Conservation (phyloP, 1,140 invertebrate species). For the Pararge aegeria region DNA sequence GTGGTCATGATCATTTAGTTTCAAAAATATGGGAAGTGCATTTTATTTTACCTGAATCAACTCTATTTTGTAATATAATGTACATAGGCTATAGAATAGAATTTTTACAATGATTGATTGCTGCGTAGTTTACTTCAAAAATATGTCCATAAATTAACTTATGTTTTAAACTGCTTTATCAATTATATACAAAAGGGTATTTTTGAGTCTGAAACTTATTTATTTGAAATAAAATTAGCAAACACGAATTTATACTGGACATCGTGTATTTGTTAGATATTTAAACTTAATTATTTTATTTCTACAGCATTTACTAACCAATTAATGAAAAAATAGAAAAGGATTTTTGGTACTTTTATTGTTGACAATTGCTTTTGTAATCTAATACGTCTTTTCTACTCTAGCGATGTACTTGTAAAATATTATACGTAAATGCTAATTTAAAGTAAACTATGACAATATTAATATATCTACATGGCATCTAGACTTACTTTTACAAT, state of each 20-base stretch:
- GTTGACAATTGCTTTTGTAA: slow-evolving; percentile 26
- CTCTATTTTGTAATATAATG: slow-evolving; percentile 45
- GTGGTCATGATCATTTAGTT: too few species aligned
- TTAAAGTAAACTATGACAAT: slow-evolving; percentile 75
- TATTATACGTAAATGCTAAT: slow-evolving; percentile 69
- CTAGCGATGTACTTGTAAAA: slow-evolving; percentile 61
- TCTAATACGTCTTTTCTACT: slow-evolving; percentile 24
- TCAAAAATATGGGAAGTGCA: background rate
- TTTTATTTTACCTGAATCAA: slow-evolving; percentile 20
- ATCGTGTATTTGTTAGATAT: slow-evolving; percentile 13
- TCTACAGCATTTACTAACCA: slow-evolving; percentile 32
- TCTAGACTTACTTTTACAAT: slow-evolving; percentile 64
- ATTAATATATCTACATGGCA: slow-evolving; percentile 70
- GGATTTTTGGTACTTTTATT: slow-evolving; percentile 51
- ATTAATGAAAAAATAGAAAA: slow-evolving; percentile 32
- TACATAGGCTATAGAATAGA: slow-evolving; percentile 61
- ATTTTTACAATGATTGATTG: slow-evolving; percentile 59
- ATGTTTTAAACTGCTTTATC: slow-evolving; percentile 11
- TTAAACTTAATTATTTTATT: slow-evolving; percentile 19
- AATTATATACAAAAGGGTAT: slow-evolving; percentile 10
- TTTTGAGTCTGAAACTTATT: slow-evolving; percentile 15
- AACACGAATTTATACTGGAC: slow-evolving; percentile 21
- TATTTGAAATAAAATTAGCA: slow-evolving; percentile 9
- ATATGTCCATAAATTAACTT: slow-evolving; percentile 32
- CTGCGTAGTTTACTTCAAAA: slow-evolving; percentile 23